phyloP scores from a whole-genome alignment of 2,113 vertebrate genomes.

The Ibidorhyncha struthersii region DNA sequence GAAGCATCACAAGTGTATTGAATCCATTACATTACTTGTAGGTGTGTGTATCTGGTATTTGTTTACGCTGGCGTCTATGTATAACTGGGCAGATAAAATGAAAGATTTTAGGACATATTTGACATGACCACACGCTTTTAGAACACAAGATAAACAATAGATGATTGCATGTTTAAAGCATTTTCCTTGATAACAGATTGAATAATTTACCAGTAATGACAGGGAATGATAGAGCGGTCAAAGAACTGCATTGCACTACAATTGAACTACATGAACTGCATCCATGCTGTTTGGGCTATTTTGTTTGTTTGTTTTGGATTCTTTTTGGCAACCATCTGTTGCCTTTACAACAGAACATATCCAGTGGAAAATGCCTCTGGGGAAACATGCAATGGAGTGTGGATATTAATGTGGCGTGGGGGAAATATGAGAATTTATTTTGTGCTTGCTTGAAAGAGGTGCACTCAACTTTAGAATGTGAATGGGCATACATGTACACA shows the following conservation, averaged over 20 bases:
- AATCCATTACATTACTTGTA: not conserved
- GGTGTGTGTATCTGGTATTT: not conserved
- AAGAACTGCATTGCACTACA: not conserved
- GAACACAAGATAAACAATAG: constrained; percentile 21
- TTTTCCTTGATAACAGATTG: constrained; percentile 57
- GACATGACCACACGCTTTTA: not conserved
- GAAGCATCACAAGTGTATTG: not conserved
- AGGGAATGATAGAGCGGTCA: not conserved
- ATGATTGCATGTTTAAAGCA: constrained; percentile 5
- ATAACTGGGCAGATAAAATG: not conserved
- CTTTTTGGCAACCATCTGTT: not conserved
- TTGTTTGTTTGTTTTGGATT: not conserved
- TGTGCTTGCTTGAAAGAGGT: not conserved
- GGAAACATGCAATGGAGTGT: not conserved
- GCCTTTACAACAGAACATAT: not conserved
- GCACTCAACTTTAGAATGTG: not conserved
- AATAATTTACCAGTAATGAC: constrained; percentile 34
- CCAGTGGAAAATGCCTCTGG: not conserved
- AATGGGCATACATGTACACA: not conserved
- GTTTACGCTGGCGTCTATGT: not conserved
- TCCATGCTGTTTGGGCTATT: not conserved
- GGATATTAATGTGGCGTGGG: accelerated
- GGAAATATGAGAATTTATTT: not conserved
- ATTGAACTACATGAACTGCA: not conserved
- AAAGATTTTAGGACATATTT: constrained; percentile 24